These are phyloP conservation scores for Amblyteles armatorius DNA, from an alignment of 2,888 invertebrate genomes.

Conservation along the genomic window DNA sequence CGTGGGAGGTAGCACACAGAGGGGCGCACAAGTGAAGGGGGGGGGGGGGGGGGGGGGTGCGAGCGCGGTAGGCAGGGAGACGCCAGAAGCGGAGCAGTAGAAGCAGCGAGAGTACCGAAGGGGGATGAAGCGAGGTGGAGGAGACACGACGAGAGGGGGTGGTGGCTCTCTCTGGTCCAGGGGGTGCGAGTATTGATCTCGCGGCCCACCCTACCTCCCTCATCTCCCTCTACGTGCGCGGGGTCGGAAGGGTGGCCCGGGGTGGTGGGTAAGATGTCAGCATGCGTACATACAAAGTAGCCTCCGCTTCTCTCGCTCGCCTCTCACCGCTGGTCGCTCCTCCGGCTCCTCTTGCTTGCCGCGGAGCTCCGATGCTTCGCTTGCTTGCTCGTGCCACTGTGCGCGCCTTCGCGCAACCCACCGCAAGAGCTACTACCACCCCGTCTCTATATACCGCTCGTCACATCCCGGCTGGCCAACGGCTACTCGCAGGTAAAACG, in stretches of 20 bases:
- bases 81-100: conserved; percentile 58
- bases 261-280: conserved; percentile 83
- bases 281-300: conserved; percentile 85
- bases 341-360: conserved; percentile 42
- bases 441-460: conserved; percentile 38
- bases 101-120: conserved; percentile 55
- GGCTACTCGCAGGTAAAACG: conserved; percentile 25
- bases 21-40: conserved; percentile 41
- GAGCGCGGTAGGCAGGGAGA: conserved; percentile 54
- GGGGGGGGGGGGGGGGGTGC: conserved; percentile 39
- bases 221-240: conserved; percentile 71
- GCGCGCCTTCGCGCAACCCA: conserved; percentile 60
- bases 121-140: conserved; percentile 55
- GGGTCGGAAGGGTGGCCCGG: conserved; percentile 75
- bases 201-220: conserved; percentile 75
- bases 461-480: conserved; percentile 45
- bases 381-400: conserved; percentile 50
- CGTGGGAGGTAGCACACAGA: conserved; percentile 68
- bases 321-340: conserved; percentile 50
- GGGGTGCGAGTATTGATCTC: conserved; percentile 84
- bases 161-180: conserved; percentile 80
- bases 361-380: conserved; percentile 40
- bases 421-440: conserved; percentile 56
- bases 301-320: conserved; percentile 72
- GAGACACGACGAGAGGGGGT: conserved; percentile 69